Evolutionary conservation across 2,113 vertebrate genomes (phyloP).

Genomic region (Rhadina sibilatrix): DNA sequence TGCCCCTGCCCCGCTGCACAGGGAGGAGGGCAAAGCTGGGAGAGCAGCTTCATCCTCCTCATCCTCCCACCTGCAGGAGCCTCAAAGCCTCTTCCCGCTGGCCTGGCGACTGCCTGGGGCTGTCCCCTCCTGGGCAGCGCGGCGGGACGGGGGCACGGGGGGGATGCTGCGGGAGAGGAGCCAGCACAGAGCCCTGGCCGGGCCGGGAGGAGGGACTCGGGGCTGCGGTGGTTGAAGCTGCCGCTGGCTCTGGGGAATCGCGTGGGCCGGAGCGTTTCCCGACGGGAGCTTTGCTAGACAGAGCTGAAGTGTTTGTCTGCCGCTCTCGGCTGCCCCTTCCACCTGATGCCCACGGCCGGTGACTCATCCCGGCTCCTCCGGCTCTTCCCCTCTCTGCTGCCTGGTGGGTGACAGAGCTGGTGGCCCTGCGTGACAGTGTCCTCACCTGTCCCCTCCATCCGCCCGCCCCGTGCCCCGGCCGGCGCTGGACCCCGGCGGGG

Average conservation of each 20-base stretch:
- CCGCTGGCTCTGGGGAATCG: neutral
- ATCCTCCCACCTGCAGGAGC: neutral
- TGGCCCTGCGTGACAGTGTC: neutral
- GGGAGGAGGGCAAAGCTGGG: neutral
- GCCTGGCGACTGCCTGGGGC: neutral
- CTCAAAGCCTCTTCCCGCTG: accelerated
- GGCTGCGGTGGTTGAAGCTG: accelerated
- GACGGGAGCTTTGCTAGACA: neutral
- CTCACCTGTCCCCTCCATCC: accelerated
- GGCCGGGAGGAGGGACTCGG: neutral
- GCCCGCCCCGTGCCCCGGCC: neutral
- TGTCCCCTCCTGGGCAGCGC: neutral
- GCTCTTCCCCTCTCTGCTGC: neutral
- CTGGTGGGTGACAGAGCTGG: accelerated
- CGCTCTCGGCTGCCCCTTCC: neutral
- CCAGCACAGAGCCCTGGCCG: neutral
- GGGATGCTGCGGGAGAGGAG: neutral
- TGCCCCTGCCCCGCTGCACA: neutral
- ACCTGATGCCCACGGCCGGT: neutral
- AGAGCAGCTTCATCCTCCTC: neutral
- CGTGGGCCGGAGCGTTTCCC: neutral
- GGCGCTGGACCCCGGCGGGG: neutral
- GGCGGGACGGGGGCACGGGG: neutral
- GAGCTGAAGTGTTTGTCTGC: neutral
- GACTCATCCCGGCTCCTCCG: neutral